Evolutionary conservation across 2,113 vertebrate genomes (phyloP), one percentile per base, ranked within the genome.

Genomic region (Psittacula cyanocephala): DNA sequence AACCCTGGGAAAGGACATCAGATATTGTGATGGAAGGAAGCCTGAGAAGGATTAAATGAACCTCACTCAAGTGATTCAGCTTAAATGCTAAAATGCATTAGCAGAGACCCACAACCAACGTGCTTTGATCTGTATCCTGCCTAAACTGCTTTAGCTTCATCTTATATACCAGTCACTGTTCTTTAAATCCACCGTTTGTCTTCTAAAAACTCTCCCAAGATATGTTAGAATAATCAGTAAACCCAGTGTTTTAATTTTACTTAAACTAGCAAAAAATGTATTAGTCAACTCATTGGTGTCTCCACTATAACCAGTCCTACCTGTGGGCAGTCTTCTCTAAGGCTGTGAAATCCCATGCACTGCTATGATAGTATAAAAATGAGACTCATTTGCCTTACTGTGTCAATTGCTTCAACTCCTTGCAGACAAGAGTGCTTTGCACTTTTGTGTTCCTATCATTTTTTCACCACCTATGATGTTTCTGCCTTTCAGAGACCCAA

Each of bases 261-360:
- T 67, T 74, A 81, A 88, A 77, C 16, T 25, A 87, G 12, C 6
- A 59, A 76, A 77, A 86, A 63, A 31, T 20, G 0, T 25, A 53
- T 43, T 8, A 78, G 81, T 71, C 7, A 67, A 37, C 4, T 57
- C 1, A 0, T 31, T 50, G 29, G 2, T 81, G 8, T 55, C 7
- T 20, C 1, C 4, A 2, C 29, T 78, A n/a, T 46, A 81, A 28
- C 6, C 0, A 0, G 19, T 79, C 10, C 15, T 39, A 68, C 7
- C 39, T 18, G 10, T 11, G 7, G 31, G 16, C 10, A 78, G 12
- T 25, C 14, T 28, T 81, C 17, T n/a, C 28, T 39, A 52, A 52
- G 55, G n/a, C 7, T 49, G 7, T 57, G 82, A 88, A 69, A 86
- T 35, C 14, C 17, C 2, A 0, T 64, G 14, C 7, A 29, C 13